These are phyloP conservation scores for Polia nebulosa DNA, from an alignment of 2,888 invertebrate species.

Conservation along the genomic window DNA sequence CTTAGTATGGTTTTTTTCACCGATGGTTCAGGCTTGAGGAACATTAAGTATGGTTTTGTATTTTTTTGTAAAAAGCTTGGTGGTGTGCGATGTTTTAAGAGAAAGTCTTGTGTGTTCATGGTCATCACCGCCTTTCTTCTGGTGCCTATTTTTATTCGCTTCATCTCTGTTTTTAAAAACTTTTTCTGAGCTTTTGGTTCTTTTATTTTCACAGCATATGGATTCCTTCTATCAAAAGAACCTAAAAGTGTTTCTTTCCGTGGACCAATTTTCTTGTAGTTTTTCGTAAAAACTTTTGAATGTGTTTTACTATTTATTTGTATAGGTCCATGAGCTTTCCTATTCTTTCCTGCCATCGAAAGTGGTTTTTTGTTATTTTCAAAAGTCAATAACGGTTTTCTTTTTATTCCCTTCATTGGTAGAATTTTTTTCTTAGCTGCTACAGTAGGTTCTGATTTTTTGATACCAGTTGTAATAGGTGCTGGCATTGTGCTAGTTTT, in stretches of 20 bases:
- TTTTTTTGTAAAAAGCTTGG: conserved; percentile 44
- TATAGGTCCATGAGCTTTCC: conserved; percentile 9
- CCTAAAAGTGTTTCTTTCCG: conserved; percentile 58
- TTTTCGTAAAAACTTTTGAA: conserved; percentile 44
- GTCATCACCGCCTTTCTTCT: conserved; percentile 68
- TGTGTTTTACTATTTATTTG: conserved; percentile 38
- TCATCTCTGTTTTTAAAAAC: conserved; percentile 62
- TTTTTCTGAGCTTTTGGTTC: conserved; percentile 57
- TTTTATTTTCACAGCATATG: conserved; percentile 67
- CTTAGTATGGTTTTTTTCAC: conserved; percentile 65
- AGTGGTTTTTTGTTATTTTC: conserved; percentile 7
- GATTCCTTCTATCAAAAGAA: conserved; percentile 71
- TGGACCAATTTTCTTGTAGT: conserved; percentile 45
- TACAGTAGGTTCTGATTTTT: background rate
- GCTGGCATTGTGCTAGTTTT: background rate
- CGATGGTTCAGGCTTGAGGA: conserved; percentile 34
- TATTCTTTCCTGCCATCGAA: conserved; percentile 3
- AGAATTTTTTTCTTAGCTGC: conserved; percentile 15
- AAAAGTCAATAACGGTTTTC: conserved; percentile 30
- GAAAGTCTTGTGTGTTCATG: conserved; percentile 74
- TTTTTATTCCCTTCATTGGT: conserved; percentile 28
- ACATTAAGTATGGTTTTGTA: conserved; percentile 21
- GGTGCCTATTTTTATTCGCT: conserved; percentile 66
- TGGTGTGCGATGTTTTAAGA: conserved; percentile 67
- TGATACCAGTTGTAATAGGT: background rate